Conservation (phyloP, 2,888 invertebrate genomes). For the Machimus rusticus region DNA sequence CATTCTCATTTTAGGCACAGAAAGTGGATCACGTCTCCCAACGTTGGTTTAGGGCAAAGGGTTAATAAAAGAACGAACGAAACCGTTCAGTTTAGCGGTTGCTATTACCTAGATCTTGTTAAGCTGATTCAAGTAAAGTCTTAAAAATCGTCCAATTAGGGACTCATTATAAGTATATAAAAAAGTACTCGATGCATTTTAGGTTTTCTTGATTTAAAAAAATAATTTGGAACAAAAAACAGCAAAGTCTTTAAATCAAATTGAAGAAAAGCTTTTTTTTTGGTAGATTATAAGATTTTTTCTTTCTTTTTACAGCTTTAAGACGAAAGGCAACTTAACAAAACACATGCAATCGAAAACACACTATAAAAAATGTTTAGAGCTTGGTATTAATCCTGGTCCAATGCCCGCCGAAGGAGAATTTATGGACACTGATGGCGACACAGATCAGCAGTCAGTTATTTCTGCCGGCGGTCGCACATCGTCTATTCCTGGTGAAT, state of each 20-base stretch:
- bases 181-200: no score
- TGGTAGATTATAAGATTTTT: neutral
- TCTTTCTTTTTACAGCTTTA: conserved; percentile 75
- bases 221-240: no score
- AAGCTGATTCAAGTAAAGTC: no score
- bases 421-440: conserved; percentile 66
- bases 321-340: conserved; percentile 97
- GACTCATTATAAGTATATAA: no score
- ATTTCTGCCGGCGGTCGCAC: conserved; percentile 58
- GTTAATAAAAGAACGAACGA: neutral
- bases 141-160: no score
- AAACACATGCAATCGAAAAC: conserved; percentile 99
- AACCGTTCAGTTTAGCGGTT: neutral
- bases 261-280: no score
- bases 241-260: no score
- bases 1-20: no score
- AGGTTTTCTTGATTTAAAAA: no score
- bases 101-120: no score
- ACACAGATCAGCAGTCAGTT: conserved; percentile 60
- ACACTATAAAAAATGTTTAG: conserved; percentile 91
- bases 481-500: conserved; percentile 66
- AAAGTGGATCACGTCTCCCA: no score
- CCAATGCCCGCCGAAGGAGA: conserved; percentile 72
- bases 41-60: no score
- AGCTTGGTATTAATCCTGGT: conserved; percentile 80